Evolutionary conservation across 2,797 vertebrate species (phyloP), one percentile per base, ranked within the genome.

Genomic region (Cheirogaleus major): DNA sequence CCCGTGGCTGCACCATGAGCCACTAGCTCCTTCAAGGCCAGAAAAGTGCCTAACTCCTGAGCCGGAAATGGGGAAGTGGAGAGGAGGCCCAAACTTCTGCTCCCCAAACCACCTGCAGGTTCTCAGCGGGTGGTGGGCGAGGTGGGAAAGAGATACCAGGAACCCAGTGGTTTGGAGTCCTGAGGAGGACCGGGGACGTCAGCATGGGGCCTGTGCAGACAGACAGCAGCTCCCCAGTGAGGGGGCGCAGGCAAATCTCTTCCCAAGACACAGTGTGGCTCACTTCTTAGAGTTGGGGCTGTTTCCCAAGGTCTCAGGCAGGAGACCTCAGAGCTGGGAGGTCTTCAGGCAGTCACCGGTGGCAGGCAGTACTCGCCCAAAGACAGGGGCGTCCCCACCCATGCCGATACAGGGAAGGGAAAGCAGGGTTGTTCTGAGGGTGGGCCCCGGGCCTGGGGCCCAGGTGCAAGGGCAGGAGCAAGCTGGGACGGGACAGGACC

Each of bases 211-310:
- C 84, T 43, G 2, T 3, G 61, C 79, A 61, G 82, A 75, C 41
- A 13, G 27, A 41, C 69, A 38, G 15, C 12, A 13, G 20, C 13
- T 52, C 84, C 81, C 1, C 0, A 0, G 38, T 5, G 45, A 85
- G 11, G 17, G 55, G 17, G 7, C 48, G 6, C n/a, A 23, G 35
- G 63, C 73, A 88, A 84, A 89, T 10, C 38, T 45, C 50, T 61
- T 14, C 35, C 7, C 0, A 0, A 20, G 27, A 2, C 52, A 27
- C 8, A 0, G 11, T 8, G 43, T 8, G 0, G 0, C 10, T 22
- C 2, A 5, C 25, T 43, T 22, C 59, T 23, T 12, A 69, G 12
- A 32, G 50, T 13, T 12, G 30, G 8, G 14, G 25, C 30, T 30
- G 11, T 13, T 25, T 38, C 43, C 7, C 35, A 3, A 18, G 43